These are phyloP conservation scores for Gymnoscopelus braueri DNA, from an alignment of 2,797 vertebrate genomes.

Conservation along the genomic window DNA sequence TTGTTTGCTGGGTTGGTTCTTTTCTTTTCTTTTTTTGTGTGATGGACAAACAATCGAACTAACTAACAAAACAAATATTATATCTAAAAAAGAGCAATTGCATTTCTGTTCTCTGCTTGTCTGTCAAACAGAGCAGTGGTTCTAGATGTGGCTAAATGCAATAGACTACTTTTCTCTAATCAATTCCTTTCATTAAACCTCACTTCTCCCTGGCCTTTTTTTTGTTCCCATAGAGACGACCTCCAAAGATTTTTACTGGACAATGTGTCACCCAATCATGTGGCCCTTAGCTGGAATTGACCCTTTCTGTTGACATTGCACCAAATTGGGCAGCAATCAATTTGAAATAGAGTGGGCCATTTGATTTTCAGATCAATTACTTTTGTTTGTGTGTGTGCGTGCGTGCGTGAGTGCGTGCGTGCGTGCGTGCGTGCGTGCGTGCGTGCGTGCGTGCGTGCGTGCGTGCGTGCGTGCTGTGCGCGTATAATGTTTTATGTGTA, in stretches of 20 bases:
- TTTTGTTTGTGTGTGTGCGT: neutral
- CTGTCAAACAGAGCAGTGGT: no score
- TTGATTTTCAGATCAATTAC: constrained; percentile 31
- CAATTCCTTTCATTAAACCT: neutral
- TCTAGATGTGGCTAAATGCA: neutral
- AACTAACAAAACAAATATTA: no score
- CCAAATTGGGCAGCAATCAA: constrained; percentile 11
- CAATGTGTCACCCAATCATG: neutral
- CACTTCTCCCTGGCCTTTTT: neutral
- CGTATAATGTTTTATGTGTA: neutral
- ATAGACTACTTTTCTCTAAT: constrained; percentile 18
- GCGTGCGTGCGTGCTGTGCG: neutral
- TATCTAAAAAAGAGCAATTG: no score
- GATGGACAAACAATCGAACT: no score
- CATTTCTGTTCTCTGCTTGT: no score
- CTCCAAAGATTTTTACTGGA: neutral
- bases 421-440: neutral
- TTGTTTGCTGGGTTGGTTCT: no score
- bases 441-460: neutral
- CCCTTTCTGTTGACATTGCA: neutral
- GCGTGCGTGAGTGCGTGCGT: neutral
- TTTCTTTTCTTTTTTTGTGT: no score
- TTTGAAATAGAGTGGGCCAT: constrained; percentile 20
- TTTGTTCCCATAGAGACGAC: neutral
- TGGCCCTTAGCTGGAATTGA: neutral